Percentiles rank a stretch among this genome's conserved stretches.
Evolutionary conservation across 2,113 vertebrate genomes (phyloP).

Genomic region (Ciconia maguari): DNA sequence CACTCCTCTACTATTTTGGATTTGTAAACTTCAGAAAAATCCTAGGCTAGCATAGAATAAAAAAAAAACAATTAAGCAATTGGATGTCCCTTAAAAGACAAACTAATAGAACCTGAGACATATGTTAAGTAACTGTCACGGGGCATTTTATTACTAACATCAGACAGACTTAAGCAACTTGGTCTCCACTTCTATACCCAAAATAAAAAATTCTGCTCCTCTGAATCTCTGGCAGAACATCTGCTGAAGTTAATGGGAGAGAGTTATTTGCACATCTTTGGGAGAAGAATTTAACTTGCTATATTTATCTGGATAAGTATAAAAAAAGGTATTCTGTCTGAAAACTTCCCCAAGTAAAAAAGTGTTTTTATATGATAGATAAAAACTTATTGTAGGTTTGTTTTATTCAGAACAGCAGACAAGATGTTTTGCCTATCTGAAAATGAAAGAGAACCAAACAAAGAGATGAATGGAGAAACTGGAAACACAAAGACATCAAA

Average conservation of each 20-base stretch:
- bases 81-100: background rate
- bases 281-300: background rate
- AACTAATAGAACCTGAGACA: background rate
- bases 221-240: background rate
- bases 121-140: background rate
- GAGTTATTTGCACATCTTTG: background rate
- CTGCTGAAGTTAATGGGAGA: background rate
- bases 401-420: conserved; percentile 49
- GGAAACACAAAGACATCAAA: conserved; percentile 62
- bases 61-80: background rate
- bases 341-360: conserved; percentile 22
- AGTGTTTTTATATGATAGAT: background rate
- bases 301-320: background rate
- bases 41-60: background rate
- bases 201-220: background rate
- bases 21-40: background rate
- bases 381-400: conserved; percentile 31
- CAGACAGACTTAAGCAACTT: background rate
- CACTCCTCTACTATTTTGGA: background rate
- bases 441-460: conserved; percentile 50
- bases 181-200: background rate
- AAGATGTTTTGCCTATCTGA: conserved; percentile 53
- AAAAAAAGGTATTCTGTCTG: background rate
- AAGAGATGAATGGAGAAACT: conserved; percentile 50
- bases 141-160: background rate